These are phyloP conservation scores for Scotopteryx bipunctaria DNA, from an alignment of 2,888 invertebrate species.

Conservation along the genomic window DNA sequence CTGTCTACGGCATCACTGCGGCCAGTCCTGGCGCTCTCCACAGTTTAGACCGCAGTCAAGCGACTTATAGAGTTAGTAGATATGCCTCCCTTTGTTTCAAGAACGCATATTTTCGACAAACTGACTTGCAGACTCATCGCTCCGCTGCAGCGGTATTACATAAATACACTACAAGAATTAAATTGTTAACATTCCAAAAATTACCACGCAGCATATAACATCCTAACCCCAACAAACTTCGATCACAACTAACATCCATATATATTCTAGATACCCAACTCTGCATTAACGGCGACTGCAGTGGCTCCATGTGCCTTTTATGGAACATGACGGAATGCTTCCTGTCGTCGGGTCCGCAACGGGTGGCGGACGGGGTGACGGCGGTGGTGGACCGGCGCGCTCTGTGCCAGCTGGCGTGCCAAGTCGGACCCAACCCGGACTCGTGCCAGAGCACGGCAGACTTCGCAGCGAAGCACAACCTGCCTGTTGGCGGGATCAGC, in stretches of 20 bases:
- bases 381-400: constrained; percentile 90
- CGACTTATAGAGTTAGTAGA: too few species aligned
- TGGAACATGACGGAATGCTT: constrained; percentile 98
- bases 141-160: too few species aligned
- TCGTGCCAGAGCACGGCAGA: constrained; percentile 94
- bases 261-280: constrained; percentile 85
- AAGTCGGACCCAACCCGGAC: constrained; percentile 88
- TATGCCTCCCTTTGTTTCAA: too few species aligned
- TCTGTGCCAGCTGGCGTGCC: constrained; percentile 98
- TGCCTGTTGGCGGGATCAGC: constrained; percentile 92
- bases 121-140: too few species aligned
- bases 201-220: too few species aligned
- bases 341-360: constrained; percentile 90
- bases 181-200: too few species aligned
- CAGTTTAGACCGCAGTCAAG: too few species aligned
- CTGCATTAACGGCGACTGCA: constrained; percentile 95
- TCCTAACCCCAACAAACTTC: too few species aligned
- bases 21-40: too few species aligned
- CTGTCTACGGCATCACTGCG: too few species aligned
- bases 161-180: too few species aligned
- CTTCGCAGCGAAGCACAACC: constrained; percentile 86
- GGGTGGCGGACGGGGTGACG: constrained; percentile 70
- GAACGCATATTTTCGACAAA: too few species aligned
- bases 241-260: not conserved
- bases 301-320: constrained; percentile 96